Base-by-base conservation (phyloP, 2,888 invertebrate species). In the Watsonalla binaria region DNA sequence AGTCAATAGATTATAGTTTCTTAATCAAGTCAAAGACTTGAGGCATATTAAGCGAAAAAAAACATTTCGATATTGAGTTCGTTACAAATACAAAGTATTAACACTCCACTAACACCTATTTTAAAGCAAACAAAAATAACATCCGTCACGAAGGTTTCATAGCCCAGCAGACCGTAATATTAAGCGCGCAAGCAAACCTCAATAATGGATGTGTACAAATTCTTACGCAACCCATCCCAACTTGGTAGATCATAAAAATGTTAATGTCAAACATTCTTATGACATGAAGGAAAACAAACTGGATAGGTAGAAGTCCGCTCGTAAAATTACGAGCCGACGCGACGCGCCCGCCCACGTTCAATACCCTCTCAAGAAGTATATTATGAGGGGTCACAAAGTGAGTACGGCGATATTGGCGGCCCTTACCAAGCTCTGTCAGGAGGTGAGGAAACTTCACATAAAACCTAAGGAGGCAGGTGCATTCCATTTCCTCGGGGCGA, bases 381-480 rank as follows among this genome's bases (percentile, higher is more conserved):
- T 89, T 90, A 90, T 86, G 87, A 88, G 84, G 88, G 89, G 88
- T 89, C 89, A 87, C 89, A 86, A 87, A 87, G 88, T 87, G 85
- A 82, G 86, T 86, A 83, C 80, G 82, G 79, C 82, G 80, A 86
- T 89, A 89, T 90, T 86, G 88, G 84, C 82, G 79, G 84, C 83
- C 87, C 86, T 86, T 81, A 78, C 83, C 78, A 74, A 73, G 81
- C 77, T 72, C 77, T 78, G 80, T 83, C 78, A 82, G 87, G 84
- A 89, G 89, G 89, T 89, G 88, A 86, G 86, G 83, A 84, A 87
- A 89, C 80, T 86, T 84, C 86, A 80, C 90, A 88, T 90, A 90
- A 90, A 90, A 88, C 87, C 80, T 87, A 85, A 87, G 86, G 89
- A 89, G 86, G 84, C 90, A 90, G 89, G 89, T 90, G 88, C 88